Conservation (phyloP, 2,888 invertebrate genomes). For the Melanostoma mellinum region DNA sequence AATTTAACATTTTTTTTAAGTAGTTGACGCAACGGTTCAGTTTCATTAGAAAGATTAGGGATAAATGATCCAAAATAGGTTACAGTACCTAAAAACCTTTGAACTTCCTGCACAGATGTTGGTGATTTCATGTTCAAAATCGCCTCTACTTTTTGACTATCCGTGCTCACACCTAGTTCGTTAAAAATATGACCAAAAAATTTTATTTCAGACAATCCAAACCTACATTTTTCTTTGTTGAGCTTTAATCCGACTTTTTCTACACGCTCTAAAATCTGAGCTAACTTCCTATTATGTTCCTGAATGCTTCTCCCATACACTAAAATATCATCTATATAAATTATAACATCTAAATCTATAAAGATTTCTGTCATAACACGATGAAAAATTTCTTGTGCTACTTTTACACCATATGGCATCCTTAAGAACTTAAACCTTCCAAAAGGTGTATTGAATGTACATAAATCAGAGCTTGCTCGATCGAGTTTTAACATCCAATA, state of each 20-base stretch:
- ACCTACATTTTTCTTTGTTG: conserved; percentile 24
- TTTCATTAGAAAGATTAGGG: neutral
- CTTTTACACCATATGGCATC: conserved; percentile 44
- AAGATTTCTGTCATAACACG: conserved; percentile 25
- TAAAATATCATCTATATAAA: conserved; percentile 23
- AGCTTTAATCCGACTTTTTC: conserved; percentile 20
- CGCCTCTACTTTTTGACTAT: conserved; percentile 26
- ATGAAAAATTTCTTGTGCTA: conserved; percentile 44
- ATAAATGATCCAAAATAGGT: conserved; percentile 17
- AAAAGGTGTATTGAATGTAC: conserved; percentile 72
- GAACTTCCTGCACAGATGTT: conserved; percentile 25
- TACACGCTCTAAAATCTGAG: conserved; percentile 16
- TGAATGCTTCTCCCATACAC: conserved; percentile 8
- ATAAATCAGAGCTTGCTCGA: conserved; percentile 60
- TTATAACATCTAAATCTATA: conserved; percentile 25
- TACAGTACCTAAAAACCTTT: conserved; percentile 40
- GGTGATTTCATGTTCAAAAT: conserved; percentile 38
- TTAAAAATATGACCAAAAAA: conserved; percentile 37
- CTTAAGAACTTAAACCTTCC: conserved; percentile 61
- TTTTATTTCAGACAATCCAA: conserved; percentile 5
- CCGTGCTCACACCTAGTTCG: conserved; percentile 14
- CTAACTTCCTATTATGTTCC: conserved; percentile 26
- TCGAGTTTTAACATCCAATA: conserved; percentile 70
- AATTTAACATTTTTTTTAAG: conserved; percentile 38
- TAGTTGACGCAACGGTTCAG: neutral